Base-by-base conservation (phyloP, 2,888 invertebrate genomes). In the Drosophila tripunctata region DNA sequence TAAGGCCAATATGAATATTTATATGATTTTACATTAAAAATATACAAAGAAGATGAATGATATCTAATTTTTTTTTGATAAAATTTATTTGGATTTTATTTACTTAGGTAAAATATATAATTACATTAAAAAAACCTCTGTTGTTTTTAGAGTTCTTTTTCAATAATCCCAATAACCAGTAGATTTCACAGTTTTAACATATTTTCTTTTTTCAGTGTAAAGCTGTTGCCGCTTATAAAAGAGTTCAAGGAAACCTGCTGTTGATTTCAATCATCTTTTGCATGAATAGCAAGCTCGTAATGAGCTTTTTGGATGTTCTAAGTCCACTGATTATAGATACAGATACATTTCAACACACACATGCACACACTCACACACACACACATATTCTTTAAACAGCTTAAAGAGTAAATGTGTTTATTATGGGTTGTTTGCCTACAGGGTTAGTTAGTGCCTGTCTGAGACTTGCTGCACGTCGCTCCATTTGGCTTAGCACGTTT, bases 401-500 rank as follows among this genome's bases (percentile, higher is more conserved):
- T 83, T 81, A 41, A 79, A 83, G 71, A 54, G 35, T 36, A 56
- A 38, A 62, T 54, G 52, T 56, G 51, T 36, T 55, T 54, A 45
- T 68, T 58, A 54, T 58, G 50, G 41, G 69, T 5, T 61, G 63
- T 47, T 62, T 41, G 66, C 48, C 56, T 41, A 36, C 54, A 63
- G 41, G 27, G 27, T 27, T 27, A 27, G 50, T 64, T 67, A 47
- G 65, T 45, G 50, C 54, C 45, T 55, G 56, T 47, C 58, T 54
- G 24, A 33, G 54, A 40, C 57, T 31, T 35, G 55, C 24, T 64
- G 57, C 64, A 65, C 78, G 80, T 83, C 67, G 38, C 55, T 62
- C 54, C 67, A 61, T 67, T 75, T 78, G 81, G 79, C 69, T 75
- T 55, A 73, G 82, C 79, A 85, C 79, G 85, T 80, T 80, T 73